These are phyloP conservation scores for Dicyrtoma fusca DNA, from an alignment of 2,888 invertebrate species.

Conservation along the genomic window DNA sequence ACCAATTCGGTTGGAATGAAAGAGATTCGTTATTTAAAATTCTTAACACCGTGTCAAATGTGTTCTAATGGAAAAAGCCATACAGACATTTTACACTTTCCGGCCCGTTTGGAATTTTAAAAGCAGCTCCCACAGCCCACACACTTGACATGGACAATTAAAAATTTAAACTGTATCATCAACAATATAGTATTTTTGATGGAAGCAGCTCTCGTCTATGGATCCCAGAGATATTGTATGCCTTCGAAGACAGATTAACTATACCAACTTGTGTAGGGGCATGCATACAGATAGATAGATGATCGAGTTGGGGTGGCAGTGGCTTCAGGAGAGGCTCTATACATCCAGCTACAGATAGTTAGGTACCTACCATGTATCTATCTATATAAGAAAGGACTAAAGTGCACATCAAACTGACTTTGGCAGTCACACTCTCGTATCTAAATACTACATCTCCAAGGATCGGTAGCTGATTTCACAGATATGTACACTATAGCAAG, in stretches of 20 bases:
- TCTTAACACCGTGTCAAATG: conserved; percentile 32
- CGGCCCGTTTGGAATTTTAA: conserved; percentile 38
- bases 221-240: background rate
- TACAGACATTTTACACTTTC: conserved; percentile 42
- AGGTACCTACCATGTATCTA: too few relatives aligned
- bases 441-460: too few relatives aligned
- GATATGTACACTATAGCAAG: background rate
- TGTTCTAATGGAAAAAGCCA: conserved; percentile 20
- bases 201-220: background rate
- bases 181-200: conserved; percentile 24
- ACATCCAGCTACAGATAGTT: too few relatives aligned
- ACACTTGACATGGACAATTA: conserved; percentile 38
- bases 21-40: conserved; percentile 20
- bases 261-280: too few relatives aligned
- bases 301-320: too few relatives aligned
- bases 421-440: background rate
- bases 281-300: too few relatives aligned
- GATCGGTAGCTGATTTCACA: conserved; percentile 4
- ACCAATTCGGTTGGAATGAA: conserved; percentile 15
- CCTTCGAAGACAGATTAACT: conserved; percentile 6
- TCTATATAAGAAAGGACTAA: too few relatives aligned
- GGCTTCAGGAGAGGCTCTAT: too few relatives aligned
- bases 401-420: background rate
- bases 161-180: conserved; percentile 39
- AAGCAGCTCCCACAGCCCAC: conserved; percentile 28